Percentiles rank a stretch among this genome's conserved stretches.
Evolutionary conservation across 2,797 vertebrate species (phyloP).

Genomic region (Hypotaenidia philippensis): DNA sequence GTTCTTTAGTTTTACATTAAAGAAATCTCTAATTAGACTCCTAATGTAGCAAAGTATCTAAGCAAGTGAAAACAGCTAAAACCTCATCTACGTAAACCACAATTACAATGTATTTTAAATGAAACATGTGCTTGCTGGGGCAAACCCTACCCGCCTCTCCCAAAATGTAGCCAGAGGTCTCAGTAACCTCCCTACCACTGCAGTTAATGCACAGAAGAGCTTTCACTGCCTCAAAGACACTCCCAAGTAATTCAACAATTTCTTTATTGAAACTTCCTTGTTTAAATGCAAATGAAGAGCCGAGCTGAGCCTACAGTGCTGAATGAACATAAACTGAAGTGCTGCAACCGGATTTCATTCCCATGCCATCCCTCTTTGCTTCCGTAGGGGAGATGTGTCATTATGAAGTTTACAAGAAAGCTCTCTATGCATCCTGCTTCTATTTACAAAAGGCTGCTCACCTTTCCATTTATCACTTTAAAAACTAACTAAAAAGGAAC

Average conservation of each 20-base stretch:
- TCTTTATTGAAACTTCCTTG: conserved; percentile 57
- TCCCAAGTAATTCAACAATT: conserved; percentile 47
- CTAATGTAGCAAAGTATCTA: neutral
- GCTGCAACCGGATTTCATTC: neutral
- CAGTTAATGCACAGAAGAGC: neutral
- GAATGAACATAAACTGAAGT: conserved; percentile 1
- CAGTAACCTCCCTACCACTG: neutral
- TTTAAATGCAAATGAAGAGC: conserved; percentile 52
- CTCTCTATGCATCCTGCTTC: neutral
- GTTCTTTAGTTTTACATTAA: neutral
- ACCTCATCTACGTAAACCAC: neutral
- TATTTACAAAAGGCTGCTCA: neutral
- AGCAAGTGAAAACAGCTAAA: neutral
- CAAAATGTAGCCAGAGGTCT: neutral
- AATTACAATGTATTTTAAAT: neutral
- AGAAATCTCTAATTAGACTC: neutral
- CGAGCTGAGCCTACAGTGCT: neutral
- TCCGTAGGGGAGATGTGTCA: neutral
- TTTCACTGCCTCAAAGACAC: conserved; percentile 32
- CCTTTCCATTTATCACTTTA: neutral
- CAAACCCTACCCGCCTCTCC: neutral
- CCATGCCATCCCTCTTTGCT: neutral
- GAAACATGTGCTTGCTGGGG: neutral
- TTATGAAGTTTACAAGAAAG: neutral
- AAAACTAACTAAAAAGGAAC: neutral